Evolutionary conservation across 2,888 invertebrate species (phyloP), one percentile per base, ranked within the genome.

Genomic region (Tachystola acroxantha): DNA sequence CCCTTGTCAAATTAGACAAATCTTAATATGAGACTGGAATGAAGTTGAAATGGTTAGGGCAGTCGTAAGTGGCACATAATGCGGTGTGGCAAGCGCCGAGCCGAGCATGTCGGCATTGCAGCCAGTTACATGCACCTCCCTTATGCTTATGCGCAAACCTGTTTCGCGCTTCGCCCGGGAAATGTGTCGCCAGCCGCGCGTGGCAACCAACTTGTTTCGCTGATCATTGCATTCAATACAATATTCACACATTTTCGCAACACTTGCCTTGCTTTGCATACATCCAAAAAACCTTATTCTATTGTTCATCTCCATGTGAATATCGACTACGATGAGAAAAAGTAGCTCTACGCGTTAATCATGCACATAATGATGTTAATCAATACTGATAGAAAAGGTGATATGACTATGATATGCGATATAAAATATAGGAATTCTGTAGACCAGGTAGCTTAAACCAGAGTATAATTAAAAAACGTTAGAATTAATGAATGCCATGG

Each of bases 161-260:
- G 84, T 84, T 81, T 57, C 51, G 65, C 71, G 70, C 72, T 72
- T 75, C 70, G 70, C 64, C 57, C 64, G 70, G 72, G 70, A 78
- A 76, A 79, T 79, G 74, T 79, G 81, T 76, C 75, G 77, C 68
- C 64, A 64, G 63, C 64, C 71, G 74, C 74, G 75, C 74, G 75
- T 78, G 76, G 73, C 64, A 51, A 64, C 67, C 59, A 57, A 62
- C 71, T 66, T 59, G 67, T 67, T 69, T 57, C 64, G 63, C 62
- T 66, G 64, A 57, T 66, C 65, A 59, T 72, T 70, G 69, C 63
- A 64, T 51, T 65, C 10, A 27, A 19, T 19, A 50, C 61, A 56
- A 56, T 68, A 65, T 68, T 67, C 63, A 57, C 57, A 60, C 63
- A 60, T 65, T 67, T 71, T 53, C 46, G 47, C 47, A 48, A 51